Percentiles rank a stretch among this genome's conserved stretches.
Evolutionary conservation across 2,888 invertebrate species (phyloP).

Genomic region (Rotaria sp.): DNA sequence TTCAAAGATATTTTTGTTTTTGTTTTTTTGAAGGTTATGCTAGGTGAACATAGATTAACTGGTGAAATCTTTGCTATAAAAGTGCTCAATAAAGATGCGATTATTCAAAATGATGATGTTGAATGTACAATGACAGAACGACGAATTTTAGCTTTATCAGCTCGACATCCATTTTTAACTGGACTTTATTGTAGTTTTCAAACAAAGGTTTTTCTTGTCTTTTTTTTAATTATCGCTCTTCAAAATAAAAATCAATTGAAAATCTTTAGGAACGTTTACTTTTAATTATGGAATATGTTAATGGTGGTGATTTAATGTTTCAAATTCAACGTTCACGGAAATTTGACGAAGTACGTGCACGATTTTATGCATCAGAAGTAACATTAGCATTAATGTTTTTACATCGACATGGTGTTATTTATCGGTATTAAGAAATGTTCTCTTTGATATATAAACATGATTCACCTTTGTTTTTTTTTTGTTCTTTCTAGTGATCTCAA

Average conservation of each 20-base stretch:
- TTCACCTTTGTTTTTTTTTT: too few species aligned
- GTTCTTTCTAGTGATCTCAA: constrained; percentile 86
- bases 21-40: constrained; percentile 71
- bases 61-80: constrained; percentile 71
- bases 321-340: constrained; percentile 96
- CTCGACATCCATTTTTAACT: constrained; percentile 92
- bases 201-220: constrained; percentile 63
- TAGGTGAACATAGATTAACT: constrained; percentile 83
- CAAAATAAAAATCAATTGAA: not conserved
- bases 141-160: constrained; percentile 87
- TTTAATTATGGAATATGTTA: constrained; percentile 99
- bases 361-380: constrained; percentile 96
- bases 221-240: not conserved
- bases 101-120: constrained; percentile 96
- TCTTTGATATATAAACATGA: constrained; percentile 49
- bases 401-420: constrained; percentile 90
- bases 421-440: constrained; percentile 59
- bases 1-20: not conserved
- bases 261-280: constrained; percentile 71
- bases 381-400: constrained; percentile 92
- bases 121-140: constrained; percentile 99
- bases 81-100: constrained; percentile 90
- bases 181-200: constrained; percentile 94
- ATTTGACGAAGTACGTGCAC: constrained; percentile 85
- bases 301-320: constrained; percentile 84